A percentile compares a stretch with the other conserved stretches of the same genome.
Conservation (phyloP, 2,113 vertebrate genomes). For the Rhabdomys dilectus region DNA sequence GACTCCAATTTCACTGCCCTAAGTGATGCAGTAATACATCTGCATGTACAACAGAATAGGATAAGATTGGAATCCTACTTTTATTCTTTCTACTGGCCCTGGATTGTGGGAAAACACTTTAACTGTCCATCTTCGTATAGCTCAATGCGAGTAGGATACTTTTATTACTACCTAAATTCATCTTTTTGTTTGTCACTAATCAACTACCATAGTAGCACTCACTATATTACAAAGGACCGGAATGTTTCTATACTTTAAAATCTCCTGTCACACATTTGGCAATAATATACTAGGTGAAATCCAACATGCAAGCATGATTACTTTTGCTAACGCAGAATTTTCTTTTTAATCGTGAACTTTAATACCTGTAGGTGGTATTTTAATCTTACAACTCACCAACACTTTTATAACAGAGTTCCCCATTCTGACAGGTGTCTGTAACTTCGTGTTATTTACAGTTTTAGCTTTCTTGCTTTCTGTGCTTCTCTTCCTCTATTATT, state of each 20-base stretch:
- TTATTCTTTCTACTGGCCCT: neutral
- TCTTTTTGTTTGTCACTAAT: neutral
- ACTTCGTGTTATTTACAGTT: neutral
- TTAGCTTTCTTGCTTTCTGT: neutral
- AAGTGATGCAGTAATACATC: neutral
- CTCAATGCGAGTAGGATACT: neutral
- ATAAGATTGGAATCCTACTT: neutral
- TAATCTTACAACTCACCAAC: neutral
- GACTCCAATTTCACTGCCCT: neutral
- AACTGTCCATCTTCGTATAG: neutral
- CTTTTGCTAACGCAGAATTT: neutral
- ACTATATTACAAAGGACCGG: neutral
- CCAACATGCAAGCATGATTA: neutral
- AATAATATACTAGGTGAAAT: neutral
- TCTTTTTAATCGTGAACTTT: neutral
- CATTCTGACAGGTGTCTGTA: neutral
- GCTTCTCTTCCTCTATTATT: neutral
- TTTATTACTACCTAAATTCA: neutral
- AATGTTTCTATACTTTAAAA: neutral
- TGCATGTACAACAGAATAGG: neutral
- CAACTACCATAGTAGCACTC: neutral
- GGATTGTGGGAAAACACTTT: neutral
- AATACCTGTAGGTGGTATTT: neutral
- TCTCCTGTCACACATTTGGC: neutral
- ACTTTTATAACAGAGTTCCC: neutral